Evolutionary conservation across 1,140 invertebrate species (phyloP).

Genomic region (Dinoponera quadriceps): DNA sequence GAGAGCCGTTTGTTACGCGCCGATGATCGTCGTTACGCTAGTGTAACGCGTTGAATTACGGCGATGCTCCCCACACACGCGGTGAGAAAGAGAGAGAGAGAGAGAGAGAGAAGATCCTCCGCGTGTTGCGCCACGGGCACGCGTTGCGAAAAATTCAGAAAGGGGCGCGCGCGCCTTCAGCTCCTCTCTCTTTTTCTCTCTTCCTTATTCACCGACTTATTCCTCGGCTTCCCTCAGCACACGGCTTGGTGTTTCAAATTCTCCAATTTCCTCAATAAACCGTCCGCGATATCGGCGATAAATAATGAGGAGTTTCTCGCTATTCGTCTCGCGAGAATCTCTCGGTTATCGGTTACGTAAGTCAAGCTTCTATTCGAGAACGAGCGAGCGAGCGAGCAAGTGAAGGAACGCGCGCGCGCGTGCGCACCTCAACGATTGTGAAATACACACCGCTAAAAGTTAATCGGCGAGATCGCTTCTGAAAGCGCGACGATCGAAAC

Average conservation of each 20-base stretch:
- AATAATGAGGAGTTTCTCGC: conserved; percentile 38
- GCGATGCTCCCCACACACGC: background rate
- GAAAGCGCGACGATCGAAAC: background rate
- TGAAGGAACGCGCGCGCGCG: conserved; percentile 13
- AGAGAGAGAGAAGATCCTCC: conserved; percentile 1
- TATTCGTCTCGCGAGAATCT: conserved; percentile 34
- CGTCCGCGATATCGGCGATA: conserved; percentile 50
- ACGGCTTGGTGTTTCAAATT: conserved; percentile 22
- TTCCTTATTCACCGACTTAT: background rate
- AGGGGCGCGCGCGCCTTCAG: background rate
- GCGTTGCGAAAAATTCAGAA: background rate
- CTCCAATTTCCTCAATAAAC: conserved; percentile 56
- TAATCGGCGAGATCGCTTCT: conserved; percentile 13
- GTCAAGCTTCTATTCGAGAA: background rate
- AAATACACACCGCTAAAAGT: conserved; percentile 52
- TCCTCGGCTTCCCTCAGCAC: background rate
- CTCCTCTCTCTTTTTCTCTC: background rate
- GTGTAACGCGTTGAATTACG: conserved; percentile 18
- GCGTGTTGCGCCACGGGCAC: background rate
- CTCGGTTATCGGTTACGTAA: conserved; percentile 55
- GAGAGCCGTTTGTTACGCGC: conserved; percentile 21
- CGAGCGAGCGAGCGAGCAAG: background rate
- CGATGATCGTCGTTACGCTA: conserved; percentile 22
- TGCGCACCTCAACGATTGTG: conserved; percentile 15
- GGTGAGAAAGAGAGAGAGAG: too few relatives aligned